Percentiles rank a stretch among this genome's conserved stretches.
Evolutionary conservation across 2,888 invertebrate genomes (phyloP).

Genomic region (Villa cingulata): DNA sequence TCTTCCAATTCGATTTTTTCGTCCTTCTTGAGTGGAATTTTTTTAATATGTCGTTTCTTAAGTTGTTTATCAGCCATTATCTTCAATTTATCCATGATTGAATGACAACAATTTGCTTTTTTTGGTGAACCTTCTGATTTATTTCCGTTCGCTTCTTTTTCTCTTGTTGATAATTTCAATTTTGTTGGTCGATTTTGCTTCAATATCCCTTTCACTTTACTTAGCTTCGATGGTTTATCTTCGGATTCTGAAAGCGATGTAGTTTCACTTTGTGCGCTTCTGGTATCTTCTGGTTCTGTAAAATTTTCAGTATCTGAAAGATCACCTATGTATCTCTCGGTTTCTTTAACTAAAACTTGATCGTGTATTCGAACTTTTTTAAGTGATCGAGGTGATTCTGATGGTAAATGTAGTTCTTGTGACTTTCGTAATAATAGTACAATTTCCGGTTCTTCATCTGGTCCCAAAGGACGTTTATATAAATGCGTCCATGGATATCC

Average conservation of each 20-base stretch:
- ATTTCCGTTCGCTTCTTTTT: not conserved
- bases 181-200: slow-evolving; percentile 28
- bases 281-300: slow-evolving; percentile 19
- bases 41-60: slow-evolving; percentile 37
- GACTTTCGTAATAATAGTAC: slow-evolving; percentile 31
- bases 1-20: slow-evolving; percentile 39
- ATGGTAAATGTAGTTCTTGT: slow-evolving; percentile 29
- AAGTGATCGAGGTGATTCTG: slow-evolving; percentile 33
- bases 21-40: slow-evolving; percentile 29
- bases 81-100: slow-evolving; percentile 50
- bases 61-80: slow-evolving; percentile 48
- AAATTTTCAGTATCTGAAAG: slow-evolving; percentile 28
- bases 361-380: slow-evolving; percentile 37
- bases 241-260: slow-evolving; percentile 31
- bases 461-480: slow-evolving; percentile 47
- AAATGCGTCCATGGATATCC: slow-evolving; percentile 72
- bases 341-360: slow-evolving; percentile 33
- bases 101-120: slow-evolving; percentile 43
- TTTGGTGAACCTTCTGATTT: slow-evolving; percentile 32
- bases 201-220: slow-evolving; percentile 39
- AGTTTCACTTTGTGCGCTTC: slow-evolving; percentile 25
- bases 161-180: not conserved
- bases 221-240: slow-evolving; percentile 25
- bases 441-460: slow-evolving; percentile 35
- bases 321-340: slow-evolving; percentile 34